These are phyloP conservation scores for Pachyrhynchus sulphureomaculatus DNA, from an alignment of 1,140 invertebrate genomes.

Conservation along the genomic window DNA sequence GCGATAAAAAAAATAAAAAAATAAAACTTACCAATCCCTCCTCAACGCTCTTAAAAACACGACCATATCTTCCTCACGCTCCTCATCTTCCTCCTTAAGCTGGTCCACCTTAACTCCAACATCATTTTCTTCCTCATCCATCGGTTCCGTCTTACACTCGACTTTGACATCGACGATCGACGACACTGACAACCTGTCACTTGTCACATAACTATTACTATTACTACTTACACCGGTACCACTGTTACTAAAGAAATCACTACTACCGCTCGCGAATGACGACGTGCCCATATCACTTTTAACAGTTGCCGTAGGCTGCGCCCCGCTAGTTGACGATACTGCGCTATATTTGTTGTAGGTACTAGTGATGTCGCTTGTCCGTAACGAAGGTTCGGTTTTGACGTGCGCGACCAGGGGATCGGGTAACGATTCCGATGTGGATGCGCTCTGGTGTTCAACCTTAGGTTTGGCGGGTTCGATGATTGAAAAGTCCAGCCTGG, in stretches of 20 bases:
- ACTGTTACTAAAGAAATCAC: conserved; percentile 34
- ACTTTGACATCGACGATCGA: conserved; percentile 17
- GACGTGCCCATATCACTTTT: conserved; percentile 19
- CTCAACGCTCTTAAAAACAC: conserved; percentile 43
- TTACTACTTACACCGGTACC: conserved; percentile 11
- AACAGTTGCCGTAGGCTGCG: neutral
- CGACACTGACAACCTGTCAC: conserved; percentile 15
- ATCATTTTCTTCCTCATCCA: conserved; percentile 14
- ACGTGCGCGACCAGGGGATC: conserved; percentile 1
- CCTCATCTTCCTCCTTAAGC: conserved; percentile 17
- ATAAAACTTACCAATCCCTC: conserved; percentile 46
- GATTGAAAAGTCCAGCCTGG: conserved; percentile 37
- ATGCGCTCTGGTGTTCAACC: neutral
- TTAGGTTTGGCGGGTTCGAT: conserved; percentile 31
- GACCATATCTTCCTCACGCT: conserved; percentile 40
- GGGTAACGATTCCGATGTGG: neutral
- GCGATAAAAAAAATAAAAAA: too few relatives aligned
- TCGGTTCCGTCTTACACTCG: conserved; percentile 31
- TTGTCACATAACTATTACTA: conserved; percentile 14
- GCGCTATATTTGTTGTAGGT: conserved; percentile 15
- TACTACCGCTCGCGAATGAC: too few relatives aligned
- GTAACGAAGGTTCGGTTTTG: neutral
- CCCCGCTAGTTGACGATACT: neutral
- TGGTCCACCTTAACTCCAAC: neutral
- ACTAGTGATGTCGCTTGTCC: conserved; percentile 13